phyloP scores from a whole-genome alignment of 1,140 invertebrate genomes.

The Hyphantria cunea region DNA sequence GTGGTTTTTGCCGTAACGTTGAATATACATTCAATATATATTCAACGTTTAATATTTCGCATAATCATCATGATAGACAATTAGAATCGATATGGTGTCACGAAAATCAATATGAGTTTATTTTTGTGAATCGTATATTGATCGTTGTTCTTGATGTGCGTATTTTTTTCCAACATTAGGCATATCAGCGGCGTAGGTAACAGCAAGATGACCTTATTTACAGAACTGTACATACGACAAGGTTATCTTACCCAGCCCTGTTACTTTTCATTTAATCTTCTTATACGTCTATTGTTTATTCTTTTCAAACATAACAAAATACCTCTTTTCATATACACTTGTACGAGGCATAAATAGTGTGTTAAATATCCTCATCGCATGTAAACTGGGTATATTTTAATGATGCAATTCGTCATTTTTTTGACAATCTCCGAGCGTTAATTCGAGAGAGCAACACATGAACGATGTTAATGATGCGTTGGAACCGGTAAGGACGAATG shows the following conservation, averaged over 20 bases:
- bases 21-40: no score
- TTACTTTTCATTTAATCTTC: constrained; percentile 40
- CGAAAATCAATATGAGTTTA: no score
- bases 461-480: constrained; percentile 58
- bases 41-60: no score
- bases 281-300: constrained; percentile 28
- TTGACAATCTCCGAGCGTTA: constrained; percentile 26
- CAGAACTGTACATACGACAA: constrained; percentile 36
- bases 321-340: neutral
- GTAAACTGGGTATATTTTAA: constrained; percentile 28
- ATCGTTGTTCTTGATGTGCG: no score
- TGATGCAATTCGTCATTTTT: constrained; percentile 36
- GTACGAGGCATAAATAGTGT: neutral
- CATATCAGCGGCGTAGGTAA: constrained; percentile 29
- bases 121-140: no score
- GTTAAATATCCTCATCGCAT: neutral
- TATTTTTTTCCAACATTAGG: constrained; percentile 12
- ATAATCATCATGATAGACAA: no score
- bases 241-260: constrained; percentile 46
- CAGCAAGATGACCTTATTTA: constrained; percentile 48
- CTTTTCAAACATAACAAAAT: neutral
- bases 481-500: constrained; percentile 54
- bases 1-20: no score
- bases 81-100: no score
- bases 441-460: constrained; percentile 47